These are phyloP conservation scores for Drosophila monieri DNA, from an alignment of 2,888 invertebrate genomes.

Conservation along the genomic window DNA sequence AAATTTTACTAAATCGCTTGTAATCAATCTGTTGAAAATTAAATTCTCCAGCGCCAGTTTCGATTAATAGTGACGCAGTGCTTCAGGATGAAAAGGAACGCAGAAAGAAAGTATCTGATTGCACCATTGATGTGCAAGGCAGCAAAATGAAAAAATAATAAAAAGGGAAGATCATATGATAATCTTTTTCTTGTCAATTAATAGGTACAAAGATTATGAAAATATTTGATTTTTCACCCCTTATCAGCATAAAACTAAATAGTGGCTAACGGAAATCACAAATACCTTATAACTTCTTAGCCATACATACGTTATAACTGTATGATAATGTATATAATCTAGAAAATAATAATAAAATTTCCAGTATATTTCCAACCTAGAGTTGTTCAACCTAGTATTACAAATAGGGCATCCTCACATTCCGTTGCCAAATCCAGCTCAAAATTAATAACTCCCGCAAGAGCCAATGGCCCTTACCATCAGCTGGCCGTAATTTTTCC, in stretches of 20 bases:
- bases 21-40: slow-evolving; percentile 80
- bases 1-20: slow-evolving; percentile 75
- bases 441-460: slow-evolving; percentile 61
- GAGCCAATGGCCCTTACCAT: slow-evolving; percentile 25
- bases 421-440: slow-evolving; percentile 52
- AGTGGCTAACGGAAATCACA: too few species aligned
- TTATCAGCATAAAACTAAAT: neutral
- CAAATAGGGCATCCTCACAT: slow-evolving; percentile 37
- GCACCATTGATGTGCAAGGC: slow-evolving; percentile 2
- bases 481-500: slow-evolving; percentile 64
- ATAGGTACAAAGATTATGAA: neutral
- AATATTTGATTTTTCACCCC: neutral
- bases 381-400: neutral
- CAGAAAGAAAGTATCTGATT: neutral
- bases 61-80: slow-evolving; percentile 76
- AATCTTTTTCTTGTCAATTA: neutral
- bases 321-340: too few species aligned
- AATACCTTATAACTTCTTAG: too few species aligned
- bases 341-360: neutral
- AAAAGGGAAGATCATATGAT: neutral
- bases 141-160: neutral
- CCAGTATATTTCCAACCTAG: neutral
- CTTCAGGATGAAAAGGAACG: slow-evolving; percentile 6
- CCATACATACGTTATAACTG: too few species aligned
- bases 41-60: slow-evolving; percentile 72